Evolutionary conservation across 2,888 invertebrate genomes (phyloP).

Genomic region (Drosophila colorata): DNA sequence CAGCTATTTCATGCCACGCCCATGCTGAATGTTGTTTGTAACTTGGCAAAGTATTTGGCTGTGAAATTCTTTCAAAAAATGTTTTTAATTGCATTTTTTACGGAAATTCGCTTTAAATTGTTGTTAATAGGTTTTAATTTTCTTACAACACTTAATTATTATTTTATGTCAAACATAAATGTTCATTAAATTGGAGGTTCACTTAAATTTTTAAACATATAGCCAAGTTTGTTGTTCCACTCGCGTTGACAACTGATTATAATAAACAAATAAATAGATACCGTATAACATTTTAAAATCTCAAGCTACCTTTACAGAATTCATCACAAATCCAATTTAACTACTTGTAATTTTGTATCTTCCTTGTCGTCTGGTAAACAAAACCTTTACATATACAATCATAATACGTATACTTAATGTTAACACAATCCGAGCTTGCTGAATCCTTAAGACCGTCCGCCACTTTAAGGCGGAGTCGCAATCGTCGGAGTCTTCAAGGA

Average conservation of each 20-base stretch:
- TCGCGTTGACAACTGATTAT: too few species aligned
- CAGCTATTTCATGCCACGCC: not conserved
- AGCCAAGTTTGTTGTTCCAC: not conserved
- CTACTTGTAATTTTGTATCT: constrained; percentile 27
- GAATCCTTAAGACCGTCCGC: constrained; percentile 33
- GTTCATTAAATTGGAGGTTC: constrained; percentile 2
- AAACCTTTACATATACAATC: constrained; percentile 19
- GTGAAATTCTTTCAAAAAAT: not conserved
- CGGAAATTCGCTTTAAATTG: not conserved
- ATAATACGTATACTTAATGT: constrained; percentile 40
- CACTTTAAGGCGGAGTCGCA: constrained; percentile 38
- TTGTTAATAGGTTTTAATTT: not conserved
- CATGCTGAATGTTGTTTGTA: not conserved
- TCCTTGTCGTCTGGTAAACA: constrained; percentile 13
- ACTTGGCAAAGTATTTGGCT: constrained; percentile 5
- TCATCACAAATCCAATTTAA: constrained; percentile 20
- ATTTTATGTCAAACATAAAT: not conserved
- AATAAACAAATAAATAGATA: too few species aligned
- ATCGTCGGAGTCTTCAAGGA: constrained; percentile 43
- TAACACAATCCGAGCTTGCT: constrained; percentile 20
- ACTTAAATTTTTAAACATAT: not conserved
- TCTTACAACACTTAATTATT: not conserved
- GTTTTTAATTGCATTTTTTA: constrained; percentile 1
- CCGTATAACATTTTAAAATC: too few species aligned
- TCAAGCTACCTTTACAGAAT: not conserved